A percentile compares a stretch with the other conserved stretches of the same genome.
phyloP scores from a whole-genome alignment of 2,888 invertebrate genomes.

The Brachylomia viminalis region DNA sequence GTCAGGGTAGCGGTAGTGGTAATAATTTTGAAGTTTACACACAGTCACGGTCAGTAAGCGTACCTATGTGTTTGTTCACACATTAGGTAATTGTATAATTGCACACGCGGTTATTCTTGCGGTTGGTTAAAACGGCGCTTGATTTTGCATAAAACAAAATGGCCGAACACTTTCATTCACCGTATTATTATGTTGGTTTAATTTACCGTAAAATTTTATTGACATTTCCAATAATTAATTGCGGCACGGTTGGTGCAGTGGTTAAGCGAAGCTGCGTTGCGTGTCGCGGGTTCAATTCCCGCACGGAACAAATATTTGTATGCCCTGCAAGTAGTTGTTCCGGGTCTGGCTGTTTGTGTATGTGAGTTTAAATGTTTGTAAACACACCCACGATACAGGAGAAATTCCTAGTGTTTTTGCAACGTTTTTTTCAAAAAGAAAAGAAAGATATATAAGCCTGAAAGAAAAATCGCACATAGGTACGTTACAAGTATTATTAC shows the following conservation, averaged over 20 bases:
- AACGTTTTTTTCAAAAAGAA: too few relatives aligned
- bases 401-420: too few relatives aligned
- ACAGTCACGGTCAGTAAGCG: conserved; percentile 74
- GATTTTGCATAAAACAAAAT: conserved; percentile 22
- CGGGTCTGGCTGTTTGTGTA: too few relatives aligned
- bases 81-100: conserved; percentile 76
- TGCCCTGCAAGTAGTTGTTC: too few relatives aligned
- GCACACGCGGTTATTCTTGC: conserved; percentile 52
- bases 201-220: not conserved
- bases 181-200: not conserved
- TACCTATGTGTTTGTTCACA: conserved; percentile 72
- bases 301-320: too few relatives aligned
- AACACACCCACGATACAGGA: too few relatives aligned
- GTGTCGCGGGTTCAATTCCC: too few relatives aligned
- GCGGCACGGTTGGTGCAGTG: too few relatives aligned
- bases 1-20: conserved; percentile 56
- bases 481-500: conserved; percentile 33
- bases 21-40: conserved; percentile 65
- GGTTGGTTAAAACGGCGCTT: conserved; percentile 54
- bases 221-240: not conserved
- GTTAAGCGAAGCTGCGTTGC: too few relatives aligned
- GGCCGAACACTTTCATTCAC: not conserved
- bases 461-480: conserved; percentile 17
- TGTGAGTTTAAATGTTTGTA: too few relatives aligned
- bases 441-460: not conserved